These are phyloP conservation scores for Sinotaia quadrata DNA, from an alignment of 2,888 invertebrate species.

Conservation along the genomic window DNA sequence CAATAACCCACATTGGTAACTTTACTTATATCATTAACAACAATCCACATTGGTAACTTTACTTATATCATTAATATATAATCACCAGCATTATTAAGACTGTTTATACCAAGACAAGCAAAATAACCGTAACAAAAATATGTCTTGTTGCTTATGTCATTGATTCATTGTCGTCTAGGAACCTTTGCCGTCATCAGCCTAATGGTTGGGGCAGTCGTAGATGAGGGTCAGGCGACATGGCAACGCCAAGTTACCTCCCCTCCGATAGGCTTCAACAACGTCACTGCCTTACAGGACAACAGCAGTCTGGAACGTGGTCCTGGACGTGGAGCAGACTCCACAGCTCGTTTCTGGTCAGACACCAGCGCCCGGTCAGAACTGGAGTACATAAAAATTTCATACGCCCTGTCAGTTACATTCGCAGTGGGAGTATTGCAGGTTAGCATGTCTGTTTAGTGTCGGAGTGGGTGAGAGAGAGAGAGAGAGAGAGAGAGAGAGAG, in stretches of 20 bases:
- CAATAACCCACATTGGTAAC: too few species aligned
- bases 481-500: conserved; percentile 12
- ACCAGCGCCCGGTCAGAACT: conserved; percentile 22
- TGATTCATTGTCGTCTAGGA: too few species aligned
- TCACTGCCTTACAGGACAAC: conserved; percentile 1
- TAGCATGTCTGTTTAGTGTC: background rate
- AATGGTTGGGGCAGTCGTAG: conserved; percentile 88
- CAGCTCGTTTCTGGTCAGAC: background rate
- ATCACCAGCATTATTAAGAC: too few species aligned
- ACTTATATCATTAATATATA: too few species aligned
- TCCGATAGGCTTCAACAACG: conserved; percentile 21
- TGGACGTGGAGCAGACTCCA: background rate
- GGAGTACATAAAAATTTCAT: conserved; percentile 62
- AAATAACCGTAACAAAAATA: too few species aligned
- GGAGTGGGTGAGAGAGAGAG: background rate
- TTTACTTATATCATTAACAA: too few species aligned
- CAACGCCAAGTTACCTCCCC: conserved; percentile 30
- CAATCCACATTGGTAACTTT: too few species aligned
- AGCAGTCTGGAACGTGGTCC: background rate
- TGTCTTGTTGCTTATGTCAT: too few species aligned
- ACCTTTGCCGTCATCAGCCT: conserved; percentile 85
- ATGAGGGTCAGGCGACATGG: conserved; percentile 44
- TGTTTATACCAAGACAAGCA: too few species aligned
- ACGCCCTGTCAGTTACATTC: conserved; percentile 84
- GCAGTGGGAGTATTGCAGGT: conserved; percentile 75